Evolutionary conservation across 2,113 vertebrate genomes (phyloP), one percentile per base, ranked within the genome.

Genomic region (Sterna hirundo): DNA sequence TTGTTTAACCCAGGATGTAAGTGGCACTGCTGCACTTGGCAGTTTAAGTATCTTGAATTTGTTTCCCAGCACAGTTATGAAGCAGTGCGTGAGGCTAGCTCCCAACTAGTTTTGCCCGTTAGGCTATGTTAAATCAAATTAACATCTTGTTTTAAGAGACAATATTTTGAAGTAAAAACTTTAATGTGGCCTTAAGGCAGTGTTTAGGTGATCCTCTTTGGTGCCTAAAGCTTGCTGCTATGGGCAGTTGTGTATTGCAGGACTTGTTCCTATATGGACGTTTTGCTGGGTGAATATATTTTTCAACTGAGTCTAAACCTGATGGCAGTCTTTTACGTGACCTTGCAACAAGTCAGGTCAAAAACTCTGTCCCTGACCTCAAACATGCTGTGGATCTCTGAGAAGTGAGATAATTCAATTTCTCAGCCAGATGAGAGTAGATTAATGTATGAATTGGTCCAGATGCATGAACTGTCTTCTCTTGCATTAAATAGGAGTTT

Each of bases 361-460:
- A 79, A 88, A 79, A 1, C 15, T 15, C 40, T 69, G 40, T 57
- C 25, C 54, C 76, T 88, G 74, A 87, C 54, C 74, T 94, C 55
- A 72, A 47, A 44, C 8, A 3, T 83, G 36, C 77, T 93, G 66
- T 91, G 66, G 15, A 79, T 94, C 69, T 94, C 81, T 87, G 52
- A 87, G 57, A 79, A 89, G 27, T 93, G 94, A 96, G 13, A 58
- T 83, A 82, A 89, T 92, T 76, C 21, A 19, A 3, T 85, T 96
- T 87, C 70, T 74, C 74, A 38, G 81, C 83, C 89, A 94, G 47
- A 72, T 49, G 42, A 91, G 49, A 69, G 52, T 78, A 81, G 74
- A 75, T 49, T 72, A 65, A 79, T 74, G 20, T 70, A 91, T 54
- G 1, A 95, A 57, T 55, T 69, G 3, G 26, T 91, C 58, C 84